Base-by-base conservation (phyloP, 2,113 vertebrate genomes). In the Microtus richardsoni region DNA sequence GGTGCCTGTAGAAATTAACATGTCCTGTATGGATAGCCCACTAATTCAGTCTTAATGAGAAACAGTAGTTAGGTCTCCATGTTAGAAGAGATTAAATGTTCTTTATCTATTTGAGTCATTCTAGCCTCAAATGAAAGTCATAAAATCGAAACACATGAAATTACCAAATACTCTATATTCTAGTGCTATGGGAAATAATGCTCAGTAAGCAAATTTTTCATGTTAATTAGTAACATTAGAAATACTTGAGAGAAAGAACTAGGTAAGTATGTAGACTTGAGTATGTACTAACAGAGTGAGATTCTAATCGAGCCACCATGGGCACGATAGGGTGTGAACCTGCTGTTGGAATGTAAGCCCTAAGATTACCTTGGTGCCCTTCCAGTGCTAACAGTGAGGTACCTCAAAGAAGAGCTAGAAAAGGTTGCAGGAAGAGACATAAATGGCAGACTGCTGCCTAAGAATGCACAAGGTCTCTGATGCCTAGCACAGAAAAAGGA, bases 1-100 rank as follows among this genome's bases (percentile, higher is more conserved):
- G 97, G 95, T 98, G 96, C 97, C 96, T 98, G 95, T 91, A 93
- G 92, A 95, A 93, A 96, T 93, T 79, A 94, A 96, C 78, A 83
- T 91, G 95, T 52, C 62, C 58, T 97, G 52, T 95, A 68, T 86
- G 47, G 74, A 24, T 95, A 91, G 94, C 94, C 82, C 88, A 64
- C 86, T 92, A 82, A 89, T 83, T 88, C 89, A 52, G 77, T 95
- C 41, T 95, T 95, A 82, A 33, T 73, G 78, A 92, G 75, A 93
- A 88, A n/a, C 52, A 66, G 4, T 64, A 62, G 78, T 91, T 91
- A 87, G 47, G 71, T 91, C 82, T 95, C n/a, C 17, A 0, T 64
- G 44, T 94, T 87, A 91, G 91, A 88, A 93, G 58, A 95, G 22
- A 60, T 41, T 91, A 71, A 87, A 87, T 77, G 75, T 95, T 95